phyloP scores from a whole-genome alignment of 2,113 vertebrate species.

The Embiotoca jacksoni region DNA sequence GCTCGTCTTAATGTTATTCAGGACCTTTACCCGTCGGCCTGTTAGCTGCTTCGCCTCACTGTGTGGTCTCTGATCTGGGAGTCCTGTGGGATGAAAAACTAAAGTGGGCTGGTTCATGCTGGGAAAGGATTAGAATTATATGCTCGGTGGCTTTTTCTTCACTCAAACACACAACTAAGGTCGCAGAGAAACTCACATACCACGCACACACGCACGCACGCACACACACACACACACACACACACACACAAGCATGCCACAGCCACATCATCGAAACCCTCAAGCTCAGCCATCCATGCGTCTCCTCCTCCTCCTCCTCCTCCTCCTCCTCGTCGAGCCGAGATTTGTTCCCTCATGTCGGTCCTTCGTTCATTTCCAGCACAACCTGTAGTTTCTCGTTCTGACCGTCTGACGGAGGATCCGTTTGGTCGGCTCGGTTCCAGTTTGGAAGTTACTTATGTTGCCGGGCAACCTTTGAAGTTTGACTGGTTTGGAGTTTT shows the following conservation, averaged over 20 bases:
- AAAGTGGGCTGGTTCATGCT: constrained; percentile 41
- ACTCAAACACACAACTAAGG: constrained; percentile 1
- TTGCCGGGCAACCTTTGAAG: too few relatives aligned
- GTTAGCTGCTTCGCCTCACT: constrained; percentile 7
- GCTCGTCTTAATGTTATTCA: constrained; percentile 1
- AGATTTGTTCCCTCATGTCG: constrained; percentile 6
- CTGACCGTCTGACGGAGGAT: neutral
- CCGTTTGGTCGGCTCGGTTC: too few relatives aligned
- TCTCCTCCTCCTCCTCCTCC: neutral
- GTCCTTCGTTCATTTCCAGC: constrained; percentile 15
- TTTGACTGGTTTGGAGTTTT: too few relatives aligned
- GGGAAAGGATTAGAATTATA: constrained; percentile 66
- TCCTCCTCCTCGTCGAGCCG: neutral
- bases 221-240: constrained; percentile 1
- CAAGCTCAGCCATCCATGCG: constrained; percentile 26
- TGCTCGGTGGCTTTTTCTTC: constrained; percentile 35
- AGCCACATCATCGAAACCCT: constrained; percentile 5
- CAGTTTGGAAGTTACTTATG: neutral
- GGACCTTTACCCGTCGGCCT: neutral
- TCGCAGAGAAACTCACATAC: constrained; percentile 1
- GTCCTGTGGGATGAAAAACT: constrained; percentile 32
- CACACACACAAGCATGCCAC: neutral
- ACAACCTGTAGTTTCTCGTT: constrained; percentile 11
- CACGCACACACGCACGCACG: constrained; percentile 7
- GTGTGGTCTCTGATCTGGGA: constrained; percentile 52